Evolutionary conservation across 2,888 invertebrate species (phyloP), one percentile per base, ranked within the genome.

Genomic region (Himalopsyche tibetana): DNA sequence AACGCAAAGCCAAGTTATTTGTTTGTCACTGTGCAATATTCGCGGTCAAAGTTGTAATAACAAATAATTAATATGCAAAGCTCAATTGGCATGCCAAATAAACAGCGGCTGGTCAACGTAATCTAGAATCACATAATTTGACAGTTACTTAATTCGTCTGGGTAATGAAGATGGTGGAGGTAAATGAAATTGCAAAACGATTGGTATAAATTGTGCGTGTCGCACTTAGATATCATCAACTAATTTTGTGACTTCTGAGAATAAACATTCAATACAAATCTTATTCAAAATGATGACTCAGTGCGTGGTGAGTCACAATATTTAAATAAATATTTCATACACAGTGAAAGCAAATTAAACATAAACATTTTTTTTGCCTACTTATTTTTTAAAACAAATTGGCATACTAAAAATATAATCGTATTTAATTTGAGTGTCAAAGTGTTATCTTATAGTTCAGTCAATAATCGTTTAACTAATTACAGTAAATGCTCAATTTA

Each of bases 191-290:
- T 63, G 63, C 63, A 63, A 86, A 85, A 85, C 82, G 55, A 38
- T 51, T 56, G 45, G 82, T 87, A 87, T 87, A 86, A 82, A 87
- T 84, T 69, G 40, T 40, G 56, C 19, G 19, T 55, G 28, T n/a
- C 15, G 17, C 55, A 55, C 17, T 79, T 74, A 38, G 28, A 17
- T 15, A 82, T 79, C 82, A 87, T 87, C 87, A 85, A 63, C 83
- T 36, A 19, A 40, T 84, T 40, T 15, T 19, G 36, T 84, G 85
- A 45, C 82, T 85, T 85, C 82, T 15, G 55, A 79, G 80, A 12
- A 84, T 36, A 38, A 87, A 63, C 87, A 87, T 56, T 69, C 42
- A 17, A 4, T 17, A 63, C 19, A 55, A 15, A 82, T 28, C 42
- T 17, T 4, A 82, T 45, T 63, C 36, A 83, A 17, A 83, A 83